Base-by-base conservation (phyloP, 1,140 invertebrate species). In the Solen grandis region DNA sequence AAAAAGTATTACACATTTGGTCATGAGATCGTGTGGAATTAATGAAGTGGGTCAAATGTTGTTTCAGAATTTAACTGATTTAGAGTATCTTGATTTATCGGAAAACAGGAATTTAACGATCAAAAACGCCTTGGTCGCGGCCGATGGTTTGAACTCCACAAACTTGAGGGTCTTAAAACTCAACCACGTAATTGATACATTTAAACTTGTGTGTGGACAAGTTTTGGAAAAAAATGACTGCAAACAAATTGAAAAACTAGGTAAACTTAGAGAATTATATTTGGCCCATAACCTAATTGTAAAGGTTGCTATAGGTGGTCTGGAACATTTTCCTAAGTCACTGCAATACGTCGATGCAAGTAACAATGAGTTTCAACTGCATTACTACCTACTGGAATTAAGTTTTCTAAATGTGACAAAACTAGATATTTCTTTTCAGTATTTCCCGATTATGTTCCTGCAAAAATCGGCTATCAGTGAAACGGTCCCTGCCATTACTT, bases 31-130 rank as follows among this genome's bases (percentile, higher is more conserved):
- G 35, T 78, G 75, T 69, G 35, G 33, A n/a, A n/a, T 78, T 25
- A 35, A 60, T 60, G 2, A 13, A 5, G 38, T 69, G 16, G 13
- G 46, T 1, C 22, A 0, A 16, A n/a, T 69, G 10, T 50, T 27
- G 1, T 78, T 78, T 38, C 2, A 35, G 13, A 59, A 69, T n/a
- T 1, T 78, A 19, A 31, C 27, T 13, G 59, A 69, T 22, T 41
- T 78, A 25, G 33, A 41, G 8, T 78, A 68, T 31, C 25, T 78
- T 25, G 75, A 78, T 78, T 13, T 78, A n/a, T 69, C 63, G 1
- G n/a, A 22, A 27, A 78, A 78, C 29, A 31, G 1, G 2, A 1
- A 41, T 3, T 29, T 78, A 2, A 60, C 31, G 14, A 2, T 78
- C 25, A 36, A 22, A 1, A 16, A 33, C 31, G 16, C 57, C 14